Conservation (phyloP, 1,140 invertebrate genomes). For the Neodiprion pinetum region DNA sequence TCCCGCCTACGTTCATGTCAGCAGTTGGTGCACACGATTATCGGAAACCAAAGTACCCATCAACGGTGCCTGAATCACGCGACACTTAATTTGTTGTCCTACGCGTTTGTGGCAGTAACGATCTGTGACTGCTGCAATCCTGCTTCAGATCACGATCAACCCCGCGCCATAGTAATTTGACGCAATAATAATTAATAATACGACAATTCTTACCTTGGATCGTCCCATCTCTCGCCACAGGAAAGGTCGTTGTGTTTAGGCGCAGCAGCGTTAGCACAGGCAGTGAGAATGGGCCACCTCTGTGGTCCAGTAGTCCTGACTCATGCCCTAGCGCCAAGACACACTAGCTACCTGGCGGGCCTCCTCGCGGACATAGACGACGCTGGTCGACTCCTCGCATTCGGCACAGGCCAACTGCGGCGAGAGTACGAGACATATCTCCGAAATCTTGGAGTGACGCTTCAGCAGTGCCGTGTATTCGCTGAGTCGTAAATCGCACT, state of each 20-base stretch:
- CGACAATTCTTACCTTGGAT: too few species aligned
- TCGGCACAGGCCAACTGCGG: slow-evolving; percentile 59
- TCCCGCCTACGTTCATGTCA: not conserved
- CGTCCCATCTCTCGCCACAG: slow-evolving; percentile 52
- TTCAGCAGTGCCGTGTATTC: slow-evolving; percentile 54
- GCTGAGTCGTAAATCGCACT: slow-evolving; percentile 45
- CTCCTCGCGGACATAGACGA: slow-evolving; percentile 69
- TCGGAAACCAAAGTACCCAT: not conserved
- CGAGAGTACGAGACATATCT: slow-evolving; percentile 54
- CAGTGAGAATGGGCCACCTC: slow-evolving; percentile 69
- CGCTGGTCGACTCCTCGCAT: slow-evolving; percentile 66
- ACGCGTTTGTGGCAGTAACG: too few species aligned
- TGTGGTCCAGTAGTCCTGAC: slow-evolving; percentile 78
- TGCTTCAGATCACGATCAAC: not conserved
- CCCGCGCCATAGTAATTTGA: too few species aligned
- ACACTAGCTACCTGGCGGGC: slow-evolving; percentile 75
- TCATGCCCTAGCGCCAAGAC: slow-evolving; percentile 75
- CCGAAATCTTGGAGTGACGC: slow-evolving; percentile 38
- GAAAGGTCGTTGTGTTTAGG: slow-evolving; percentile 79
- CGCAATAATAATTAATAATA: too few species aligned
- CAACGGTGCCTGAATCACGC: not conserved
- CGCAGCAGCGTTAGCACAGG: slow-evolving; percentile 72
- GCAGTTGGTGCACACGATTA: not conserved
- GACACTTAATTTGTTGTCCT: not conserved
- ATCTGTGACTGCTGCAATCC: too few species aligned